A percentile compares a stretch with the other conserved stretches of the same genome.
These are phyloP conservation scores for Sphaerodactylus townsendi DNA, from an alignment of 2,113 vertebrate genomes.

Conservation along the genomic window DNA sequence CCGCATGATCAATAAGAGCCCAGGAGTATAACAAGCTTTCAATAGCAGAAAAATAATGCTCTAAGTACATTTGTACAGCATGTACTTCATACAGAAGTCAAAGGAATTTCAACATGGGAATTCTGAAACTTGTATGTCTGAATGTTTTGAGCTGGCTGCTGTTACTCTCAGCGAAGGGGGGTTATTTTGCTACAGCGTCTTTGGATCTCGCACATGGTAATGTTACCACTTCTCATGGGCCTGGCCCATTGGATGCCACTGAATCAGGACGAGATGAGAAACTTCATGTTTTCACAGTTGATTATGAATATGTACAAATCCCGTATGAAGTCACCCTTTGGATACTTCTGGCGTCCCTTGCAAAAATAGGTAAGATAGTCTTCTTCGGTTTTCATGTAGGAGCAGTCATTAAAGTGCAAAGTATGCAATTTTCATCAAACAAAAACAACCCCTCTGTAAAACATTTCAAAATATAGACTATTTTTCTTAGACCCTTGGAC, in stretches of 20 bases:
- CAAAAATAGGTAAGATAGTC: constrained; percentile 90
- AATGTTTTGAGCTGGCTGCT: constrained; percentile 35
- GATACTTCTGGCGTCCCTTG: constrained; percentile 93
- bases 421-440: neutral
- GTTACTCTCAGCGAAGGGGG: constrained; percentile 2
- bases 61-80: fast-evolving
- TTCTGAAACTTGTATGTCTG: fast-evolving
- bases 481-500: neutral
- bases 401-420: neutral
- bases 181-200: constrained; percentile 35
- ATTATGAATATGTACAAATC: constrained; percentile 89
- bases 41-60: neutral
- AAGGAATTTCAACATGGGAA: constrained; percentile 22
- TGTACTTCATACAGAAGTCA: neutral
- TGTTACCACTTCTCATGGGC: constrained; percentile 11
- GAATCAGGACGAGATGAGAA: constrained; percentile 55
- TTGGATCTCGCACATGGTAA: constrained; percentile 32
- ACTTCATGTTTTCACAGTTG: constrained; percentile 83
- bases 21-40: fast-evolving
- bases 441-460: neutral
- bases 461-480: neutral
- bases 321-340: constrained; percentile 96
- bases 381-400: neutral
- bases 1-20: neutral
- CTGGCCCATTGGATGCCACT: neutral